Percentiles rank a stretch among this genome's conserved stretches.
These are phyloP conservation scores for Bombus superbus DNA, from an alignment of 1,140 invertebrate species.

Conservation along the genomic window DNA sequence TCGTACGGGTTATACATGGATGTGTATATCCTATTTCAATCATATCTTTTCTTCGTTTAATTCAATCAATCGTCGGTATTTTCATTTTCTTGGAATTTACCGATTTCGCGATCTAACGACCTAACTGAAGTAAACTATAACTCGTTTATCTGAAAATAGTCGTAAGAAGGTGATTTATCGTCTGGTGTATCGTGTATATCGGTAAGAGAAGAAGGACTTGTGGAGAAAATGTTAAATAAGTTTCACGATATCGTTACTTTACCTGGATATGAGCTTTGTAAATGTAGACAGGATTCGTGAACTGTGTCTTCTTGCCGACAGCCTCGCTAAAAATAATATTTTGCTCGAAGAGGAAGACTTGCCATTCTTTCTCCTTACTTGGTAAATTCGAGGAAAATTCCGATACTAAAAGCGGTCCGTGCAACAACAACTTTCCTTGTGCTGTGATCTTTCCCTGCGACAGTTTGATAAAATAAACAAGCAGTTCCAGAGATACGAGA, in stretches of 20 bases:
- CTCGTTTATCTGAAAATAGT: not conserved
- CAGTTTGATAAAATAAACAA: not conserved
- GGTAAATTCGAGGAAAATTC: slow-evolving; percentile 85
- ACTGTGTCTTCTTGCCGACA: slow-evolving; percentile 96
- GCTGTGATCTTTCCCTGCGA: slow-evolving; percentile 97
- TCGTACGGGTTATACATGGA: no score
- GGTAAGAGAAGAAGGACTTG: not conserved
- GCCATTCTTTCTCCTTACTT: slow-evolving; percentile 91
- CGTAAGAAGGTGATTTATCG: no score
- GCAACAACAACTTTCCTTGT: slow-evolving; percentile 97
- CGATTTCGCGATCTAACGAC: no score
- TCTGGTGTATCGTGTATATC: no score
- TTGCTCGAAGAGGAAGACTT: slow-evolving; percentile 99
- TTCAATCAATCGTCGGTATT: not conserved
- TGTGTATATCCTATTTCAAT: no score
- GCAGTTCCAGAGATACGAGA: not conserved
- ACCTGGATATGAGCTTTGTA: slow-evolving; percentile 99
- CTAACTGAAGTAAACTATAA: no score
- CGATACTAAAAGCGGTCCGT: slow-evolving; percentile 93
- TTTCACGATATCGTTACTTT: slow-evolving; percentile 45
- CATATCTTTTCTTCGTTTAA: no score
- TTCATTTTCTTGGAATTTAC: not conserved
- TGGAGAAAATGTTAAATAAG: no score
- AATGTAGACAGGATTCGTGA: slow-evolving; percentile 96
- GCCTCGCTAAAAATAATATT: slow-evolving; percentile 98